A percentile compares a stretch with the other conserved stretches of the same genome.
These are phyloP conservation scores for Seriola quinqueradiata DNA, from an alignment of 2,113 vertebrate genomes.

Conservation along the genomic window DNA sequence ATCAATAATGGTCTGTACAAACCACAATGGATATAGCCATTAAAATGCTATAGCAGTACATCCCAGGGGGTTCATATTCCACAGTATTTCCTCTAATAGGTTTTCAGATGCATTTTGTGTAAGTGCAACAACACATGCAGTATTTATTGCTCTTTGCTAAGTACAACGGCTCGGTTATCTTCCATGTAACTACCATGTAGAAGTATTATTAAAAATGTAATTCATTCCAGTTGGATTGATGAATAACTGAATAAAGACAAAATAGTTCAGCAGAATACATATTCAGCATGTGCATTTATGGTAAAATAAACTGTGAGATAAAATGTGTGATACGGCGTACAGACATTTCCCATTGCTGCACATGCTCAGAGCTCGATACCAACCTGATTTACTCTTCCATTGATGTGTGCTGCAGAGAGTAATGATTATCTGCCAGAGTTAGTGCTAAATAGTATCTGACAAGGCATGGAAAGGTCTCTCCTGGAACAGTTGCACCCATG, in stretches of 20 bases:
- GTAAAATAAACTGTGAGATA: slow-evolving; percentile 35
- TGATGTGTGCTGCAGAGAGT: slow-evolving; percentile 76
- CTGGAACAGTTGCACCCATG: slow-evolving; percentile 72
- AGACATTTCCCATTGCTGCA: slow-evolving; percentile 62
- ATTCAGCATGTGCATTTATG: slow-evolving; percentile 10
- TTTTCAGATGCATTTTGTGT: slow-evolving; percentile 79
- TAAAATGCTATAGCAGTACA: slow-evolving; percentile 73
- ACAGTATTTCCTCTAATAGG: slow-evolving; percentile 76
- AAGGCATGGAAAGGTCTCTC: slow-evolving; percentile 77
- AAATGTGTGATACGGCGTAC: slow-evolving; percentile 29
- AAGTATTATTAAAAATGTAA: slow-evolving; percentile 23
- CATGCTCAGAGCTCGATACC: slow-evolving; percentile 73
- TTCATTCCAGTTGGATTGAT: slow-evolving; percentile 8
- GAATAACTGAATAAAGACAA: neutral
- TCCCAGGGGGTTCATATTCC: slow-evolving; percentile 73
- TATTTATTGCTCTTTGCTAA: slow-evolving; percentile 70
- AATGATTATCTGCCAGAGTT: slow-evolving; percentile 85
- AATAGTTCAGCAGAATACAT: neutral
- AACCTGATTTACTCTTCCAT: slow-evolving; percentile 81
- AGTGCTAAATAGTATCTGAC: slow-evolving; percentile 82
- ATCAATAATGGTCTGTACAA: slow-evolving; percentile 78
- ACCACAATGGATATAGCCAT: slow-evolving; percentile 79
- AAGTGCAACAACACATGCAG: slow-evolving; percentile 78
- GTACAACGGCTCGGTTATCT: slow-evolving; percentile 62
- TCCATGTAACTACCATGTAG: slow-evolving; percentile 20